phyloP scores from a whole-genome alignment of 2,113 vertebrate genomes.

The Axis porcinus region DNA sequence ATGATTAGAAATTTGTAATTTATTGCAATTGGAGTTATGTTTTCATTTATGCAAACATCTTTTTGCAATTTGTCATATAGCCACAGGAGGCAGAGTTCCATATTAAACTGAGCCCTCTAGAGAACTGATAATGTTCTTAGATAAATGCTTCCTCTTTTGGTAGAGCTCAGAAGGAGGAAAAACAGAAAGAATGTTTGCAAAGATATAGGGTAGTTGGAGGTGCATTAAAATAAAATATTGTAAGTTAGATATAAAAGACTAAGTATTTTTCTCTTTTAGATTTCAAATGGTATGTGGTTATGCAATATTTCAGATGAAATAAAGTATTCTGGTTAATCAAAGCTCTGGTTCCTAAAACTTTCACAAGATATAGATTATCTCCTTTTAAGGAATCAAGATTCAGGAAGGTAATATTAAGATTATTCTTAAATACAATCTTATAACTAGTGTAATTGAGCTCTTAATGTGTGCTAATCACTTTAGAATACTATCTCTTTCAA shows the following conservation, averaged over 20 bases:
- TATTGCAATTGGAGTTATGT: conserved; percentile 17
- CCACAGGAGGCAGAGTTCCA: neutral
- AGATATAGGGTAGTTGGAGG: neutral
- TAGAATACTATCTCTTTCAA: neutral
- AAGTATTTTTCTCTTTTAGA: neutral
- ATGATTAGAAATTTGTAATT: conserved; percentile 5
- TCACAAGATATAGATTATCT: neutral
- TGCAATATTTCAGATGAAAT: conserved; percentile 24
- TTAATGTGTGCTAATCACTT: neutral
- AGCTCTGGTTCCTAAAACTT: neutral
- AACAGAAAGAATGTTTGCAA: neutral
- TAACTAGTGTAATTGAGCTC: neutral
- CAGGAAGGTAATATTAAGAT: neutral
- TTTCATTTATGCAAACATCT: conserved; percentile 36
- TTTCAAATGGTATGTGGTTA: neutral
- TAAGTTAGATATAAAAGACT: neutral
- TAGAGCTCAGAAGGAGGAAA: neutral
- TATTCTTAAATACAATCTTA: neutral
- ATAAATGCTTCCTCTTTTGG: conserved; percentile 32
- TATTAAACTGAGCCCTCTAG: neutral
- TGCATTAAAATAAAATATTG: neutral
- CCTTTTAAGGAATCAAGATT: neutral
- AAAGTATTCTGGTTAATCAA: conserved; percentile 27
- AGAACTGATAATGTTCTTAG: neutral
- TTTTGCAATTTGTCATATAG: neutral